Conservation (phyloP, 2,888 invertebrate genomes). For the Lithosia quadra region DNA sequence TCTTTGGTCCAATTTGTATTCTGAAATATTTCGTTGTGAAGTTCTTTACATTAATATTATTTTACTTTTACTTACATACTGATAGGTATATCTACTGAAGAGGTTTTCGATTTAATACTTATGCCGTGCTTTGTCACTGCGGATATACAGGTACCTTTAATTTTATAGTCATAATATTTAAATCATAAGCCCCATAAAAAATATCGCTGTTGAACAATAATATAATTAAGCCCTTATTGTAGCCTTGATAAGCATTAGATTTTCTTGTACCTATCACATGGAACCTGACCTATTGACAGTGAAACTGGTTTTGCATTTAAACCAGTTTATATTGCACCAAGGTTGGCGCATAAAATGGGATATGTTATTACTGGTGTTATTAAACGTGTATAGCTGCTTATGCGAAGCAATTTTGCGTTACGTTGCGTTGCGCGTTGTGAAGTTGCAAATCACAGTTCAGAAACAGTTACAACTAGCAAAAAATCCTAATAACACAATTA, state of each 20-base stretch:
- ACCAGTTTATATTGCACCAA: constrained; percentile 4
- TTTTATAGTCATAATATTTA: too few relatives aligned
- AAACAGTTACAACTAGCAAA: too few relatives aligned
- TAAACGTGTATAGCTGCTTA: background rate
- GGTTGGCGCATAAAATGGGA: background rate
- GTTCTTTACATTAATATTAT: background rate
- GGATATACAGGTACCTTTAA: too few relatives aligned
- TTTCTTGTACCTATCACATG: background rate
- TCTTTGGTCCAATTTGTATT: too few relatives aligned
- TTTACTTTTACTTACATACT: too few relatives aligned
- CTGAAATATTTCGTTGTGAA: background rate
- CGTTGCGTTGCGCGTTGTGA: too few relatives aligned
- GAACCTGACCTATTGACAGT: background rate
- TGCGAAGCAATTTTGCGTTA: background rate
- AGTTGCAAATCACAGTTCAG: too few relatives aligned
- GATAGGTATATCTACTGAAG: too few relatives aligned
- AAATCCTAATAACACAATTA: too few relatives aligned
- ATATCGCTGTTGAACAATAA: background rate
- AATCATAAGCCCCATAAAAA: background rate
- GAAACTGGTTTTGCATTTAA: background rate
- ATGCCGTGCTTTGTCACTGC: background rate
- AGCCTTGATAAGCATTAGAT: background rate
- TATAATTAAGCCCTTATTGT: too few relatives aligned
- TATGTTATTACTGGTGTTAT: too few relatives aligned
- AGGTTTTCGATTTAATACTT: background rate